Base-by-base conservation (phyloP, 1,140 invertebrate genomes). In the Neuroterus valhalla region DNA sequence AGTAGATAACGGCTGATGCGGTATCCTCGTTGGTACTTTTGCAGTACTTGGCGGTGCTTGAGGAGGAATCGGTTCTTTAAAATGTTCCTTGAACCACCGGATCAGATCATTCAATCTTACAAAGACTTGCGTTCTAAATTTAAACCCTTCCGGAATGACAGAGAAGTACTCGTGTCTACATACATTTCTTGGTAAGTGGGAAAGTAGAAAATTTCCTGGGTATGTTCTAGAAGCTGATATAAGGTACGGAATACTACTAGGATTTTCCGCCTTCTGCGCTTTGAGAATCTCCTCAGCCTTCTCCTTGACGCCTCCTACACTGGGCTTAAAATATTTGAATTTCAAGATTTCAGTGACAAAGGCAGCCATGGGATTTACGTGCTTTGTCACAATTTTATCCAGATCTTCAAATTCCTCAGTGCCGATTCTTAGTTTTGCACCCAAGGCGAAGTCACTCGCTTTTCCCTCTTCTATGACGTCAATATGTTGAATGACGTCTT, bases 51-150 rank as follows among this genome's bases (percentile, higher is more conserved):
- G 96, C 12, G 96, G 96, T 44, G 89, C 89, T 55, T 89, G 87
- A 2, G 93, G 92, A 12, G 96, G 96, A 66, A 96, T 93, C 0
- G 97, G 95, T 84, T 99, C 97, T 67, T 96, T 91, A 91, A 98
- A 99, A 86, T 99, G 97, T 87, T 98, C 96, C 86, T 99, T 99
- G 87, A 99, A 99, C 98, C 98, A 99, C 67, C 96, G 93, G 78
- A 99, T 93, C 8, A 99, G 85, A 2, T 94, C 93, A 72, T 93
- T 94, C 0, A 99, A 90, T 2, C 95, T 94, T 70, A 95, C 94
- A 88, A 99, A 99, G 81, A 95, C 93, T 85, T 97, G 95, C 68
- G 94, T 92, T 44, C 98, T 91, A 87, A 98, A 99, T 67, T 95
- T 93, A 84, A 98, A 97, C 12, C 98, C 99, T 74, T 99, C 96